Evolutionary conservation across 2,113 vertebrate species (phyloP).

Genomic region (human): DNA sequence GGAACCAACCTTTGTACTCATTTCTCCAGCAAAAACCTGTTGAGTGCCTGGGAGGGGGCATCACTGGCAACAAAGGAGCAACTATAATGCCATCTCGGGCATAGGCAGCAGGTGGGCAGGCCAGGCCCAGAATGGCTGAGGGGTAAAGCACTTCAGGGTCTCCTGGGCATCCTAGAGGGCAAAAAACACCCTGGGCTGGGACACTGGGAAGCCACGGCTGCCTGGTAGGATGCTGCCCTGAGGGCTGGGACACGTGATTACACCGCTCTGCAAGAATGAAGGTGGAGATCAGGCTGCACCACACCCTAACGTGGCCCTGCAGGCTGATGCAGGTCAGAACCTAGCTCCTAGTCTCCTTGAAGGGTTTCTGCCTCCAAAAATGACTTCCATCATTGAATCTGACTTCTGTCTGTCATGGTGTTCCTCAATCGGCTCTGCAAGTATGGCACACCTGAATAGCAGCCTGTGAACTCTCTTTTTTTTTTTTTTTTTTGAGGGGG

Average conservation of each 20-base stretch:
- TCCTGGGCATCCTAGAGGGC: not conserved
- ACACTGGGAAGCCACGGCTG: not conserved
- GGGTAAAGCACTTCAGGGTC: not conserved
- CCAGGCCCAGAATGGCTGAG: not conserved
- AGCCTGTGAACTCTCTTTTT: not conserved
- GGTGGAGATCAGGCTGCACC: not conserved
- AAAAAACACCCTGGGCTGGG: not conserved
- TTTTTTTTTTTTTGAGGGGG: too few species aligned
- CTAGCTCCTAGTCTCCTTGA: not conserved
- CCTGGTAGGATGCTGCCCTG: not conserved
- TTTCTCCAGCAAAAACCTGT: not conserved
- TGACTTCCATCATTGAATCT: not conserved
- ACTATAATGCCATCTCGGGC: not conserved
- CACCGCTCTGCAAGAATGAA: not conserved
- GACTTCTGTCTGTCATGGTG: not conserved
- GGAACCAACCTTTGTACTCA: not conserved
- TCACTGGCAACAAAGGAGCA: not conserved
- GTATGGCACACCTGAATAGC: not conserved
- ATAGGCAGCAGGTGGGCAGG: not conserved
- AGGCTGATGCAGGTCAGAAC: not conserved
- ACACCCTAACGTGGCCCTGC: not conserved
- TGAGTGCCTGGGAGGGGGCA: not conserved
- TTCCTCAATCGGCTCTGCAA: not conserved
- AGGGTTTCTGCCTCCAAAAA: constrained; percentile 23
- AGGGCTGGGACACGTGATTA: not conserved